Conservation (phyloP, 2,888 invertebrate species). For the Alcis repandata region DNA sequence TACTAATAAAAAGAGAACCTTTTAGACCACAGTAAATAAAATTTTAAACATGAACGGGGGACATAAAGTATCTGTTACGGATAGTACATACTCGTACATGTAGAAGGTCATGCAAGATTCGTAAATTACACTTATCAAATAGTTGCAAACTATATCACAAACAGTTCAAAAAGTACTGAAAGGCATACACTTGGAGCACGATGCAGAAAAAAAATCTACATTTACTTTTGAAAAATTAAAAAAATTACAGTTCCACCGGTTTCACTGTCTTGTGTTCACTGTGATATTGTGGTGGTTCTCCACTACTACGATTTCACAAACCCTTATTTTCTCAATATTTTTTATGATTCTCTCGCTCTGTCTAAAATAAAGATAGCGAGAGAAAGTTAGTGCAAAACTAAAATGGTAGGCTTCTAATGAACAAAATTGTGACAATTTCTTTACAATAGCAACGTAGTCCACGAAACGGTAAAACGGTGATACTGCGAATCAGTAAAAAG, state of each 20-base stretch:
- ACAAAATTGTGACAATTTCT: background rate
- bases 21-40: background rate
- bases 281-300: too few species aligned
- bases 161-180: background rate
- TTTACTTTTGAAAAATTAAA: background rate
- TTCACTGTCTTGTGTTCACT: background rate
- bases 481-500: background rate
- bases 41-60: too few species aligned
- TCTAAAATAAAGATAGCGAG: too few species aligned
- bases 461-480: background rate
- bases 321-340: too few species aligned
- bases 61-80: background rate
- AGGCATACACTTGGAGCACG: background rate
- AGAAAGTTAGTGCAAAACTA: too few species aligned
- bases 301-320: too few species aligned
- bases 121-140: too few species aligned
- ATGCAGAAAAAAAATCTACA: slow-evolving; percentile 1
- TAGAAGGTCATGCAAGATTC: background rate
- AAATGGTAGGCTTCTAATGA: background rate
- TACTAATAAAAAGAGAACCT: background rate
- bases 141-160: background rate
- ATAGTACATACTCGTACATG: background rate
- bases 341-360: too few species aligned
- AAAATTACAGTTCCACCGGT: slow-evolving; percentile 2
- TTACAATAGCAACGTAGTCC: background rate